A percentile compares a stretch with the other conserved stretches of the same genome.
These are phyloP conservation scores for Diarsia rubi DNA, from an alignment of 2,888 invertebrate species.

Conservation along the genomic window DNA sequence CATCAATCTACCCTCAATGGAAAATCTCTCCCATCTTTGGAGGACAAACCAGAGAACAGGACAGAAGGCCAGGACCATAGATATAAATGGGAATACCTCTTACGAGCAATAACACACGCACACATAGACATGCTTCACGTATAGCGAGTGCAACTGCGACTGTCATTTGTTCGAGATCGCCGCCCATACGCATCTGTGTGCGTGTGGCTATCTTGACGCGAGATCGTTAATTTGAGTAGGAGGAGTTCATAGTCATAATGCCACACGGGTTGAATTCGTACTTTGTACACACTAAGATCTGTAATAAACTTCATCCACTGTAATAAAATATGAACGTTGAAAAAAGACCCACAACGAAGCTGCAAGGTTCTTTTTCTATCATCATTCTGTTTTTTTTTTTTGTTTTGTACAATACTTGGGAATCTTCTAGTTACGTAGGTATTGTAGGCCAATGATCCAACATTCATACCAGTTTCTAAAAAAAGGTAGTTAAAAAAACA, in stretches of 20 bases:
- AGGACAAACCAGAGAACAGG: background rate
- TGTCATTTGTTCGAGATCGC: background rate
- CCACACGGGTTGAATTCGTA: background rate
- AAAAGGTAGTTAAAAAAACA: too few relatives aligned
- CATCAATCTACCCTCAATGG: constrained; percentile 49
- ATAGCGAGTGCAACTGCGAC: background rate
- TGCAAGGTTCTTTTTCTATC: background rate
- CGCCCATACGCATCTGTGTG: background rate
- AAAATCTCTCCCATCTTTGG: constrained; percentile 29
- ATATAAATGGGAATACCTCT: too few relatives aligned
- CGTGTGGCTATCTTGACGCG: background rate
- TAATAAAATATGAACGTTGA: too few relatives aligned
- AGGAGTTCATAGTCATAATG: background rate
- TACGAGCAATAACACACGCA: background rate
- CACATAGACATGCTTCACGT: background rate
- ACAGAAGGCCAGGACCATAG: constrained; percentile 7
- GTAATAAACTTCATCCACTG: background rate
- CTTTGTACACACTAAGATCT: background rate
- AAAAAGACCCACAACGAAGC: background rate
- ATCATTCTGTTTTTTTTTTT: background rate
- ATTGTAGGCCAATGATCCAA: background rate
- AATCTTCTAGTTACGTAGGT: background rate
- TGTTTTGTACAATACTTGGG: background rate
- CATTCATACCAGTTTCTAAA: background rate
- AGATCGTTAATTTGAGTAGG: background rate